A percentile compares a stretch with the other conserved stretches of the same genome.
Evolutionary conservation across 2,888 invertebrate species (phyloP).

Genomic region (Zygaena filipendulae): DNA sequence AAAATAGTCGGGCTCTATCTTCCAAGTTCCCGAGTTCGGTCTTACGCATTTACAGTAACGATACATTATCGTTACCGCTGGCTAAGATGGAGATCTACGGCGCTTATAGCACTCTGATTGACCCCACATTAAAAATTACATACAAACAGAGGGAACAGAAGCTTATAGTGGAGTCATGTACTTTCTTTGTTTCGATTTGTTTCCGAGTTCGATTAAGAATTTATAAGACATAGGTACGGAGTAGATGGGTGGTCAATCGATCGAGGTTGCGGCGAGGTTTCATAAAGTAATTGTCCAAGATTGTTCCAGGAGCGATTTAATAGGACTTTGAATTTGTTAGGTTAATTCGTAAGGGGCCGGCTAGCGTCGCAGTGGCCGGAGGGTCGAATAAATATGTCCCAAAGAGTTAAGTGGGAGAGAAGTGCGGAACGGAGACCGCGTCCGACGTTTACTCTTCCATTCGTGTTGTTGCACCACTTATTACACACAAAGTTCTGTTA

Average conservation of each 20-base stretch:
- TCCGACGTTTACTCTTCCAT: constrained; percentile 68
- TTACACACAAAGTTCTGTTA: constrained; percentile 69
- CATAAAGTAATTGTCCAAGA: constrained; percentile 42
- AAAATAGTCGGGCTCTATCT: too few relatives aligned
- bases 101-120: constrained; percentile 66
- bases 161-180: constrained; percentile 37
- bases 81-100: constrained; percentile 61
- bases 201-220: constrained; percentile 52
- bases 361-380: constrained; percentile 55
- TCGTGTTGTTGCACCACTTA: constrained; percentile 70
- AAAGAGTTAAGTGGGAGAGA: constrained; percentile 67
- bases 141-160: constrained; percentile 48
- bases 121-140: constrained; percentile 69
- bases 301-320: constrained; percentile 43
- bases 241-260: constrained; percentile 33
- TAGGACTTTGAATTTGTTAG: constrained; percentile 58
- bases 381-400: constrained; percentile 70
- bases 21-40: constrained; percentile 68
- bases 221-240: constrained; percentile 26
- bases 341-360: constrained; percentile 50
- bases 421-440: constrained; percentile 63
- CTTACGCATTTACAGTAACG: constrained; percentile 54
- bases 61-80: constrained; percentile 66
- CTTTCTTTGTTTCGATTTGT: constrained; percentile 55
- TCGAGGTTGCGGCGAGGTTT: constrained; percentile 39